Evolutionary conservation across 2,113 vertebrate genomes (phyloP), one percentile per base, ranked within the genome.

Genomic region (Pteruthius melanotis): DNA sequence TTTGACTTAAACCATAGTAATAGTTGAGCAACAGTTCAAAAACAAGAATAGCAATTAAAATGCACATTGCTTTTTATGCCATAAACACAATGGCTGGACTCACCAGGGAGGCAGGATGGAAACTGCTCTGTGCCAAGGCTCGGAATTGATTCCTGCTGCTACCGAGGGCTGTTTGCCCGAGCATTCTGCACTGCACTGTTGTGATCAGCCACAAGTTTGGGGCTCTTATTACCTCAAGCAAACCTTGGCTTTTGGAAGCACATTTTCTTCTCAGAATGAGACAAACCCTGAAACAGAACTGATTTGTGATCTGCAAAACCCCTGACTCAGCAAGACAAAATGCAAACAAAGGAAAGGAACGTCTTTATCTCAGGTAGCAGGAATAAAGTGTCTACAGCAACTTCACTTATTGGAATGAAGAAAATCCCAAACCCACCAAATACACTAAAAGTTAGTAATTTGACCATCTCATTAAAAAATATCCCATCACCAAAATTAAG

Each of bases 101-200:
- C 94, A 92, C 91, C 79, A 42, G 90, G 95, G 90, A 94, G 70
- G 91, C 87, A 89, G 94, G 72, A 68, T 8, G 59, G 85, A 57
- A 66, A 63, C 12, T 81, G 91, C 87, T 95, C 69, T 28, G 79
- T 4, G 17, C 87, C 91, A 91, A 40, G 79, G 57, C 87, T 94
- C 21, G 15, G 45, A 30, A 92, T 20, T 47, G 93, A 87, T 76
- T 85, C 78, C 91, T 85, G 89, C 78, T 85, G 93, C 96, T 94
- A 21, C 6, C 5, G 15, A 84, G 72, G 6, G 80, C 89, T 57
- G 69, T 20, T 50, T 76, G 93, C 87, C 89, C 28, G 75, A 84
- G 75, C 91, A 83, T 86, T 75, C 27, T 83, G 84, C 82, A 59
- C 91, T 77, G 89, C 91, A 23, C 91, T 87, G 4, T 13, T 74